A percentile compares a stretch with the other conserved stretches of the same genome.
Conservation (phyloP, 1,140 invertebrate species). For the Ylistrum balloti region DNA sequence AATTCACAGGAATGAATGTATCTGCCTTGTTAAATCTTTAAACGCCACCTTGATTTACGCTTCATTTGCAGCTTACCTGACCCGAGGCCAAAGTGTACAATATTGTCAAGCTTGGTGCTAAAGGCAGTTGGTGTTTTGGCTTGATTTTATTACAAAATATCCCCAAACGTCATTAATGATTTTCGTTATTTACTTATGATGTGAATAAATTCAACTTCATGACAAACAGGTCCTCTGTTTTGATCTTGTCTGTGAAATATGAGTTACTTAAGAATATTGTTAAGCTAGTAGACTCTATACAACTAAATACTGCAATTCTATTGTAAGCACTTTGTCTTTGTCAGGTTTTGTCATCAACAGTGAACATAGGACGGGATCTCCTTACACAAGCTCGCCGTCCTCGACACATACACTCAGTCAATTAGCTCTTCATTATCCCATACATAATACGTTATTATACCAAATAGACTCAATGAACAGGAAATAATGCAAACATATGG, state of each 20-base stretch:
- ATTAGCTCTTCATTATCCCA: constrained; percentile 8
- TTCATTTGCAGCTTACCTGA: neutral
- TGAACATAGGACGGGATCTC: neutral
- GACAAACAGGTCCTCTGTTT: neutral
- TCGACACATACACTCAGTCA: neutral
- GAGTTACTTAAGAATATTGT: neutral
- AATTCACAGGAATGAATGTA: neutral
- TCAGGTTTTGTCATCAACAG: constrained; percentile 12
- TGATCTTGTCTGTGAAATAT: neutral
- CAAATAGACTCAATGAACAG: neutral
- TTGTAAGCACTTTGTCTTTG: neutral
- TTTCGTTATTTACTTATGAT: no score
- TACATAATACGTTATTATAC: neutral
- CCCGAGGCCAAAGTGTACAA: neutral
- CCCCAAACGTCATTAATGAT: no score
- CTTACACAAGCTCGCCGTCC: neutral
- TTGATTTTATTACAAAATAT: no score
- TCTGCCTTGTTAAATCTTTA: neutral
- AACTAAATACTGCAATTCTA: neutral
- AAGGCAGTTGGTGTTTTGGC: neutral
- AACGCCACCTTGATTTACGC: neutral
- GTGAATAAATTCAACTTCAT: neutral
- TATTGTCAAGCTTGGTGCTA: neutral
- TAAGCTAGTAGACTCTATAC: neutral
- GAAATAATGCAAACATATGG: constrained; percentile 31